Percentiles rank a stretch among this genome's conserved stretches.
Evolutionary conservation across 2,888 invertebrate species (phyloP).

Genomic region (Drosophila cognata): DNA sequence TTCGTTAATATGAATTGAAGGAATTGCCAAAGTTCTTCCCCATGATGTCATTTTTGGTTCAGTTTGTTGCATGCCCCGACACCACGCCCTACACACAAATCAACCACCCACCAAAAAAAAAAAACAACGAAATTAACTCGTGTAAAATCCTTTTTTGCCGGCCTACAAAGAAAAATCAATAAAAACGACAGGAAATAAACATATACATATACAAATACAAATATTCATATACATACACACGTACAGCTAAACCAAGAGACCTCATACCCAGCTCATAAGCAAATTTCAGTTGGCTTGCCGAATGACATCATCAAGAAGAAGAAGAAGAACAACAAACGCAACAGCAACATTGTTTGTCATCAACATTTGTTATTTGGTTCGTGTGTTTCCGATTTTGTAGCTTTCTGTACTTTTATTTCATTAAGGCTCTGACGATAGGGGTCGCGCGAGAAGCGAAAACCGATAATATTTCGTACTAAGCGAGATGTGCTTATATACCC

Average conservation of each 20-base stretch:
- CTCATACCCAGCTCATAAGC: slow-evolving; percentile 40
- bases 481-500: not conserved
- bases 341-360: slow-evolving; percentile 10
- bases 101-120: not conserved
- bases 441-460: not conserved
- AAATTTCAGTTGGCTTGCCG: slow-evolving; percentile 35
- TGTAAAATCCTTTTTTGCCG: slow-evolving; percentile 48
- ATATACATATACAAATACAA: slow-evolving; percentile 5
- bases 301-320: slow-evolving; percentile 48
- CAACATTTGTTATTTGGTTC: not conserved
- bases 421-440: not conserved
- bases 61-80: slow-evolving; percentile 33
- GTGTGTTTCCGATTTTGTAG: slow-evolving; percentile 23
- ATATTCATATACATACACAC: slow-evolving; percentile 20
- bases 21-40: not conserved
- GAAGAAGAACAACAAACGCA: not conserved
- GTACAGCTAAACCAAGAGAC: slow-evolving; percentile 14
- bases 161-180: slow-evolving; percentile 50
- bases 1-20: not conserved
- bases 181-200: slow-evolving; percentile 54
- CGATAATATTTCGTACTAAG: not conserved
- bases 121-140: not conserved
- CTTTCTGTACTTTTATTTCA: slow-evolving; percentile 22
- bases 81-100: slow-evolving; percentile 34
- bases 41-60: slow-evolving; percentile 45